Evolutionary conservation across 2,888 invertebrate species (phyloP).

Genomic region (Napeogenes inachia): DNA sequence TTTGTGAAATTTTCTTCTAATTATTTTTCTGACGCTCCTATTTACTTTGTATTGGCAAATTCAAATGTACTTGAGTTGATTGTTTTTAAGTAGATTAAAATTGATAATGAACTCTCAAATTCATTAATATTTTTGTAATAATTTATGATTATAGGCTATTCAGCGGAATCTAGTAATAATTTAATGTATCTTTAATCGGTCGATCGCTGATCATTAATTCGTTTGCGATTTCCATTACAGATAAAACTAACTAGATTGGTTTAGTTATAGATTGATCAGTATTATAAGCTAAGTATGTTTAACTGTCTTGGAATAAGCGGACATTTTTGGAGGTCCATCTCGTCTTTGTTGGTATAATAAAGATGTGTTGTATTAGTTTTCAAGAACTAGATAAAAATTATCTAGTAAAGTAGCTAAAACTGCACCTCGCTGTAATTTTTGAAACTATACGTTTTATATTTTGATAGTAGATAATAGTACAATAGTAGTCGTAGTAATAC

Average conservation of each 20-base stretch:
- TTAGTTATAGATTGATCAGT: background rate
- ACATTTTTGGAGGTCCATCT: too few relatives aligned
- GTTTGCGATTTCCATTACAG: conserved; percentile 1
- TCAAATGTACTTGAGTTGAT: background rate
- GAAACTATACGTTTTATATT: too few relatives aligned
- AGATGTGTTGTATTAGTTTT: too few relatives aligned
- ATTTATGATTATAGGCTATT: background rate
- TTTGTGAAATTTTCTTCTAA: conserved; percentile 4
- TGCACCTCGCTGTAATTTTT: too few relatives aligned
- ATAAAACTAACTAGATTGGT: conserved; percentile 1
- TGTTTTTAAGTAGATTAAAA: background rate
- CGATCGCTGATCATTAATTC: background rate
- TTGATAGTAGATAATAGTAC: too few relatives aligned
- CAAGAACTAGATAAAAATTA: too few relatives aligned
- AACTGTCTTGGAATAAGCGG: background rate
- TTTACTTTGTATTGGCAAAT: background rate
- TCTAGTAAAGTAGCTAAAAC: too few relatives aligned
- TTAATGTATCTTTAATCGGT: background rate
- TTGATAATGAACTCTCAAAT: background rate
- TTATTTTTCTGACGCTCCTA: conserved; percentile 3
- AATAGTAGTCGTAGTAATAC: too few relatives aligned
- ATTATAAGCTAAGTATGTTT: background rate
- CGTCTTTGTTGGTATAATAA: too few relatives aligned
- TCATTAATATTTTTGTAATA: background rate
- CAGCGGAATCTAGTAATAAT: background rate